phyloP scores from a whole-genome alignment of 2,113 vertebrate genomes.

The Syngnathus scovelli region DNA sequence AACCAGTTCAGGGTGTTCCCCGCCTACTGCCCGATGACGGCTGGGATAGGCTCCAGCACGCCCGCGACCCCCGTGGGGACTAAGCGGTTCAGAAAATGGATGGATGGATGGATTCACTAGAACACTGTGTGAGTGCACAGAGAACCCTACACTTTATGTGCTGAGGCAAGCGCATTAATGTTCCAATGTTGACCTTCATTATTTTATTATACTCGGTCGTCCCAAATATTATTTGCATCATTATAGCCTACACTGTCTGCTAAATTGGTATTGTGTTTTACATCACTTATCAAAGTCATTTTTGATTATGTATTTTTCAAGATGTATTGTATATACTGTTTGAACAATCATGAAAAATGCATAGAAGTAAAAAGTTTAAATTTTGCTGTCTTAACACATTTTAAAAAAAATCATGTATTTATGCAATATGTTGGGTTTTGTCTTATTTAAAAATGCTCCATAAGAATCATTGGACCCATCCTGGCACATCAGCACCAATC shows the following conservation, averaged over 20 bases:
- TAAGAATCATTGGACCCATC: slow-evolving; percentile 37
- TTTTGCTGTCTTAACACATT: slow-evolving; percentile 12
- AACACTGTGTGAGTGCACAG: background rate
- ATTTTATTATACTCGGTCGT: background rate
- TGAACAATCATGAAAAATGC: background rate
- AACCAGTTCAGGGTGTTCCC: too few species aligned
- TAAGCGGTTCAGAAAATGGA: too few species aligned
- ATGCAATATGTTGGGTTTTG: background rate
- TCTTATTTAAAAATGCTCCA: too few species aligned
- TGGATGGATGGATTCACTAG: too few species aligned
- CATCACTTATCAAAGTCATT: background rate
- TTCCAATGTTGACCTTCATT: slow-evolving; percentile 12
- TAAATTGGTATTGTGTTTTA: background rate
- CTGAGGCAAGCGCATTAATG: slow-evolving; percentile 21
- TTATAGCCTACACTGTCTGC: background rate
- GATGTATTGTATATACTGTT: slow-evolving; percentile 5
- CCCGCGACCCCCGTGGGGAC: too few species aligned
- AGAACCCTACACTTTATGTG: background rate
- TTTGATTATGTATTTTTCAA: slow-evolving; percentile 13
- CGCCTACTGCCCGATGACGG: too few species aligned
- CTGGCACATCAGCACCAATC: slow-evolving; percentile 45
- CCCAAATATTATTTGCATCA: background rate
- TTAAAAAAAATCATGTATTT: slow-evolving; percentile 2
- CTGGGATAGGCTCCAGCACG: too few species aligned
- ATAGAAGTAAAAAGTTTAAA: slow-evolving; percentile 1